Evolutionary conservation across 2,888 invertebrate species (phyloP).

Genomic region (Uropetala carovei): DNA sequence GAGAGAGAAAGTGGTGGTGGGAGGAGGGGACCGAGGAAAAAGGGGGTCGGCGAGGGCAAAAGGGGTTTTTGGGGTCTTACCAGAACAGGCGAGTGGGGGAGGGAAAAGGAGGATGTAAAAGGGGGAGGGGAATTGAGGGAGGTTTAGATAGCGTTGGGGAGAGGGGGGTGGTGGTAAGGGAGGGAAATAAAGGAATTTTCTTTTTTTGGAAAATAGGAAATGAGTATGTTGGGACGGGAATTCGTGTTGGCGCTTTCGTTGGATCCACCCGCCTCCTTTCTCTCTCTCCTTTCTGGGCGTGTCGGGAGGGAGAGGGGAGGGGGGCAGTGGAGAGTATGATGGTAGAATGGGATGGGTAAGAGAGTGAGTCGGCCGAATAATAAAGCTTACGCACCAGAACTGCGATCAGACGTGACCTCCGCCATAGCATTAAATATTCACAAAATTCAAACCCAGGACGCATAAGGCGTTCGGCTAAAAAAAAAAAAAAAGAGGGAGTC

Average conservation of each 20-base stretch:
- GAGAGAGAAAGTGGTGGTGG: background rate
- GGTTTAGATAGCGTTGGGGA: constrained; percentile 12
- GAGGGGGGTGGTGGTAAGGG: background rate
- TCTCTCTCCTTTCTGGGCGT: background rate
- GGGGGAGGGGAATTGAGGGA: background rate
- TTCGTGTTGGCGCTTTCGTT: no score
- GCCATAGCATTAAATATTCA: background rate
- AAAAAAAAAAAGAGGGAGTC: background rate
- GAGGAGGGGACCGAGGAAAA: background rate
- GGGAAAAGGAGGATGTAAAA: no score
- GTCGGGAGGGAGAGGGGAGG: no score
- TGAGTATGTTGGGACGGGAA: background rate
- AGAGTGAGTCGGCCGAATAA: background rate
- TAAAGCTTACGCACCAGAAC: background rate
- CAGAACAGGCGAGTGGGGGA: background rate
- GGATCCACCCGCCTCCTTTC: background rate
- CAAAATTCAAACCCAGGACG: constrained; percentile 25
- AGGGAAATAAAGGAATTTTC: background rate
- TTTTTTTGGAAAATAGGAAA: constrained; percentile 33
- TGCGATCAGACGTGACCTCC: constrained; percentile 19
- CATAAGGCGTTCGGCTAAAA: background rate
- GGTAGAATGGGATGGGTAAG: background rate
- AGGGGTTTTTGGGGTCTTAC: background rate
- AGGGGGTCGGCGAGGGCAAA: background rate
- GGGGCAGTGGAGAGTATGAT: no score